Evolutionary conservation across 2,113 vertebrate genomes (phyloP), one percentile per base, ranked within the genome.

Genomic region (Tetraodon nigroviridis): DNA sequence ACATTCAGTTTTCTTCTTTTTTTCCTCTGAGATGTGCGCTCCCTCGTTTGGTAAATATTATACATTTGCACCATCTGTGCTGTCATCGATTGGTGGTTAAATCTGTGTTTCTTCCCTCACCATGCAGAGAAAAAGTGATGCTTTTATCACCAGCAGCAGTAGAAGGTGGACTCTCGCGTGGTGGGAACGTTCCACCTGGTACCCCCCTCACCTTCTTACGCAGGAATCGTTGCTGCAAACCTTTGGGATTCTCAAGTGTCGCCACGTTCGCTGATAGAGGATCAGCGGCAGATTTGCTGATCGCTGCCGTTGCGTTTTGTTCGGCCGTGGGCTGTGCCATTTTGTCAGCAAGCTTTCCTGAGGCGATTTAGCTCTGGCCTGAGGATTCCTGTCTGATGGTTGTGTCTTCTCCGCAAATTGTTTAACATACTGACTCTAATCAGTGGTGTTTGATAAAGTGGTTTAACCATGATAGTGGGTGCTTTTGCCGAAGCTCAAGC

Each of bases 291-390:
- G 50, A 21, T 69, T 16, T n/a, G 44, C 16, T 16, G 15, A 8
- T 8, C 44, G 12, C 44, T 58, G 60, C 56, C 37, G 56, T 19
- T 74, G 11, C 72, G 73, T 82, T 82, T 77, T 77, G 78, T 75
- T 32, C 48, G 68, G 71, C 73, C 56, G 8, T 60, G 53, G 73
- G 70, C 69, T 40, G 47, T 48, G 32, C 58, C 73, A 69, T 79
- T 63, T 56, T 24, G 27, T 84, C 77, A 76, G 62, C 78, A 60
- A 72, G 69, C 70, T 80, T 62, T 77, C 81, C 84, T 82, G 51
- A 65, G 81, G 81, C 79, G 19, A 21, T 77, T 74, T 21, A 63
- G 57, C 69, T 74, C 50, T 17, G 58, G 65, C 58, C 46, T 5
- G 58, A 73, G 64, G 72, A 66, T 51, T 64, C 58, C 62, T 73